Base-by-base conservation (phyloP, 2,888 invertebrate species). In the Rotaria socialis region DNA sequence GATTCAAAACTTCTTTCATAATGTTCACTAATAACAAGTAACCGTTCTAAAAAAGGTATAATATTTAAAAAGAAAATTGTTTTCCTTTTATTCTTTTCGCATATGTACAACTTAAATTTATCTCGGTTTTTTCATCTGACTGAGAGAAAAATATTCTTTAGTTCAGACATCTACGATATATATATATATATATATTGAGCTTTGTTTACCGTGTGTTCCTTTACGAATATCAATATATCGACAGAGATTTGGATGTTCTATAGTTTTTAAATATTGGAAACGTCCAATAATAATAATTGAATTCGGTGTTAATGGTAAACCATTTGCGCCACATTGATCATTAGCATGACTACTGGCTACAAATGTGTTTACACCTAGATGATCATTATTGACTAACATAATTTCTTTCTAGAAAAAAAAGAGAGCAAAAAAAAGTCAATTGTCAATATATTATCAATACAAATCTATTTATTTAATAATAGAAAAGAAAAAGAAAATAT, bases 261-360 rank as follows among this genome's bases (percentile, higher is more conserved):
- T 92, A 0, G 94, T 94, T 90, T 95, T 94, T 27, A 97, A 92
- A 87, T 93, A 92, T 90, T 96, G 96, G 50, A 96, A 95, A 89
- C 94, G 93, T 14, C 97, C 97, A 86, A 96, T 93, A 90, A 98
- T 96, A 86, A 95, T 95, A 88, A 97, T 96, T 0, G 97, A 96
- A 92, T 97, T 97, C 4, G 97, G 97, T 1, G 97, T 97, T 41
- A 97, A 92, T 0, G 98, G 98, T 85, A 98, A 92, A 1, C 98
- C 97, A 92, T 98, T 98, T 88, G 95, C 95, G 19, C 97, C 97
- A 91, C 97, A 97, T 86, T 91, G 90, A 87, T 91, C 91, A 89
- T 90, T 90, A 22, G 95, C 95, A 91, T 96, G 96, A 89, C 94
- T 94, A 89, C 94, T 94, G 0, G 96, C 96, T 91, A 96, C 96